Conservation (phyloP, 2,888 invertebrate species). For the Patella depressa region DNA sequence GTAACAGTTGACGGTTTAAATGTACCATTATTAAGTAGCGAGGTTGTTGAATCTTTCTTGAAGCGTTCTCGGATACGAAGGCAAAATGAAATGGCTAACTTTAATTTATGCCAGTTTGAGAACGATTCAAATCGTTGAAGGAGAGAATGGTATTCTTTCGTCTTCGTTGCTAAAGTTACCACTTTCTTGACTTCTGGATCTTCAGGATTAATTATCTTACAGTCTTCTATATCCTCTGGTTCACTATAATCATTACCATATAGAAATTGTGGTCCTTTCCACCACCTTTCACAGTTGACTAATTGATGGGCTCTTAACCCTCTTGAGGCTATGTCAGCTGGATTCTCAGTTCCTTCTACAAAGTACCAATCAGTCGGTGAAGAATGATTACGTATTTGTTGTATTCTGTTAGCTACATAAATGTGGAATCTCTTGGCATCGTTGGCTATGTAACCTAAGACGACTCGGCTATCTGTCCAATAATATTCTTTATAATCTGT, state of each 20-base stretch:
- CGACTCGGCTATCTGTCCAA: background rate
- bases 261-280: background rate
- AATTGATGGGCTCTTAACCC: constrained; percentile 14
- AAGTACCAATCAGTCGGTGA: background rate
- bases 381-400: background rate
- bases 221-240: background rate
- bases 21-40: background rate
- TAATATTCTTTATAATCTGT: background rate
- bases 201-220: background rate
- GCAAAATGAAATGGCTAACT: background rate
- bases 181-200: background rate
- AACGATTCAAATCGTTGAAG: background rate
- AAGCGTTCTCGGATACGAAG: background rate
- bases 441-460: background rate
- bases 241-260: background rate
- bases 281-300: background rate
- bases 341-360: background rate
- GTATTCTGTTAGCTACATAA: background rate
- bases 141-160: background rate
- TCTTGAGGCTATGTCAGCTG: constrained; percentile 26
- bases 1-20: background rate
- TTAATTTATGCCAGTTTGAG: background rate
- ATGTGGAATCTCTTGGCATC: background rate
- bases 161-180: background rate
- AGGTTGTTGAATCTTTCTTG: background rate